A percentile compares a stretch with the other conserved stretches of the same genome.
Conservation (phyloP, 2,113 vertebrate species). For the Empidonax alnorum region DNA sequence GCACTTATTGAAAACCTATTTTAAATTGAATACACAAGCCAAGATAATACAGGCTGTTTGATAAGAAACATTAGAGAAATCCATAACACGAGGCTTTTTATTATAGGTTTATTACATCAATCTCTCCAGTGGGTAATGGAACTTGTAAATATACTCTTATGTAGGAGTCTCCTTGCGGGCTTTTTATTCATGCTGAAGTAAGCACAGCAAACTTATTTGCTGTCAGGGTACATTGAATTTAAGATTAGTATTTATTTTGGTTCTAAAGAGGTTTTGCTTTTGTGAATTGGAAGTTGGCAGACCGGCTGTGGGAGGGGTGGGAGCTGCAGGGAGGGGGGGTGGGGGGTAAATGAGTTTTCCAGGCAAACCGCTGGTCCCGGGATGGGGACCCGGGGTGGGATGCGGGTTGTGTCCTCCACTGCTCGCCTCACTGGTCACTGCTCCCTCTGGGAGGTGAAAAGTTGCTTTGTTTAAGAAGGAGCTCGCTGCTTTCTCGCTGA, state of each 20-base stretch:
- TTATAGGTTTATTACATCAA: slow-evolving; percentile 77
- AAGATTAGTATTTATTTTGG: slow-evolving; percentile 93
- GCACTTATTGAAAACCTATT: slow-evolving; percentile 72
- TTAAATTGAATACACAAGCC: slow-evolving; percentile 73
- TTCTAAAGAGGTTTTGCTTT: slow-evolving; percentile 83
- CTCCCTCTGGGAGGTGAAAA: background rate
- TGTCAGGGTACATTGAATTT: slow-evolving; percentile 93
- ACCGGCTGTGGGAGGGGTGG: slow-evolving; percentile 53
- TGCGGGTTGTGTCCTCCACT: background rate
- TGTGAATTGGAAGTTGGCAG: slow-evolving; percentile 69
- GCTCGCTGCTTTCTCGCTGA: background rate
- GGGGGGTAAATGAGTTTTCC: background rate
- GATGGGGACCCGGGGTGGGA: background rate
- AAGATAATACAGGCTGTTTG: slow-evolving; percentile 72
- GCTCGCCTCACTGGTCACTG: background rate
- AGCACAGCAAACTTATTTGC: slow-evolving; percentile 89
- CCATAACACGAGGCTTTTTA: slow-evolving; percentile 76
- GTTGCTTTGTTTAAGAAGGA: background rate
- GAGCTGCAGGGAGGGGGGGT: background rate
- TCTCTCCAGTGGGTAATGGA: slow-evolving; percentile 79
- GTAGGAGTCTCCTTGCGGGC: slow-evolving; percentile 74
- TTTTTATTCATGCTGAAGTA: slow-evolving; percentile 90
- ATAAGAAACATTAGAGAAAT: slow-evolving; percentile 79
- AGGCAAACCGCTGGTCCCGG: background rate
- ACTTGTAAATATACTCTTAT: slow-evolving; percentile 77